phyloP scores from a whole-genome alignment of 1,140 invertebrate genomes.

The Drosophila burlai region DNA sequence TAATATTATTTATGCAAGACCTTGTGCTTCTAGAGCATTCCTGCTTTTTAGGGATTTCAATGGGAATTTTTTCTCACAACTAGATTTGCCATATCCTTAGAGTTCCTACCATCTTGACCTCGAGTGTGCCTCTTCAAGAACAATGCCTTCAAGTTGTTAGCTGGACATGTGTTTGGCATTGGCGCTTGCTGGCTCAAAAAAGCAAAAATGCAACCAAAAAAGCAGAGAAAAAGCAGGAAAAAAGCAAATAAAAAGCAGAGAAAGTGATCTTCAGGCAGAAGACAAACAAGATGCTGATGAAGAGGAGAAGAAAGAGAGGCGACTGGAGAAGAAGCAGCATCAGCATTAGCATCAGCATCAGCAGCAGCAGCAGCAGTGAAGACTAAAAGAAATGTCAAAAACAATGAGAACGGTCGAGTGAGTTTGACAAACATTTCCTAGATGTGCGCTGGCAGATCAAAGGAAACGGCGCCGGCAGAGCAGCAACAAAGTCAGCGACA shows the following conservation, averaged over 20 bases:
- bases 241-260: constrained; percentile 27
- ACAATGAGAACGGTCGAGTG: constrained; percentile 83
- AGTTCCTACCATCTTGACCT: not conserved
- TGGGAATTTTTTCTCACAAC: not conserved
- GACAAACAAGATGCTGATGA: constrained; percentile 15
- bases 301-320: constrained; percentile 4
- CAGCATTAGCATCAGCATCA: not conserved
- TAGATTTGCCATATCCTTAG: not conserved
- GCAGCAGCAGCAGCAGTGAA: constrained; percentile 23
- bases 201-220: constrained; percentile 8
- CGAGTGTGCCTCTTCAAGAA: constrained; percentile 16
- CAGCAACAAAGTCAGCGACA: constrained; percentile 41
- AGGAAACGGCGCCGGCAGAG: constrained; percentile 51
- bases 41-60: not conserved
- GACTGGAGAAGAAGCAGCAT: not conserved
- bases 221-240: not conserved
- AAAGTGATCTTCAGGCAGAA: constrained; percentile 39
- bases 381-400: constrained; percentile 84
- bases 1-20: not conserved
- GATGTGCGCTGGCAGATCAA: constrained; percentile 84
- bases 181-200: constrained; percentile 26
- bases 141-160: constrained; percentile 40
- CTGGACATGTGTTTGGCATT: constrained; percentile 49
- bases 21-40: no score
- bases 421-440: constrained; percentile 85